Conservation (phyloP, 2,113 vertebrate genomes). For the Tachuris rubrigastra region DNA sequence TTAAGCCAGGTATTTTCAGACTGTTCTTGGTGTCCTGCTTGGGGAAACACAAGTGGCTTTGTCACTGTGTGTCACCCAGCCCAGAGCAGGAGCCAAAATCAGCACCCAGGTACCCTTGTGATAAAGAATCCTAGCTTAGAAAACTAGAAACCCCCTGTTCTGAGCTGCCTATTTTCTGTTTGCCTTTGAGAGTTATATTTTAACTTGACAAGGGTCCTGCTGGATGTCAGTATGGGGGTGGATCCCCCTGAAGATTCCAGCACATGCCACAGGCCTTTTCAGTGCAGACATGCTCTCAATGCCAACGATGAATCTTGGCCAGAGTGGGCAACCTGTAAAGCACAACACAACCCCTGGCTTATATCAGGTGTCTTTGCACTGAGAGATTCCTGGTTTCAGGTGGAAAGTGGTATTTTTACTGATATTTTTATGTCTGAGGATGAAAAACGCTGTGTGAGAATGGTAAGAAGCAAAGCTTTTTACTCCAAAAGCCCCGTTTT, state of each 20-base stretch:
- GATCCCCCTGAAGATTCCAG: neutral
- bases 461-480: neutral
- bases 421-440: neutral
- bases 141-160: accelerated
- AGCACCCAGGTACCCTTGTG: neutral
- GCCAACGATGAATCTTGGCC: neutral
- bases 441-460: neutral
- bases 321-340: neutral
- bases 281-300: neutral
- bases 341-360: neutral
- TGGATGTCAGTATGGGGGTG: accelerated
- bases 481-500: neutral
- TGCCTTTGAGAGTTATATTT: neutral
- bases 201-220: neutral
- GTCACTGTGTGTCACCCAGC: accelerated
- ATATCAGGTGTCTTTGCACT: neutral
- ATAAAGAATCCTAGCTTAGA: neutral
- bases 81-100: neutral
- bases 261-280: neutral
- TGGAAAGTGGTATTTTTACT: neutral
- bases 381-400: neutral
- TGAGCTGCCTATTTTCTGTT: neutral
- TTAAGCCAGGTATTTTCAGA: neutral
- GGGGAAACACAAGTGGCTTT: neutral
- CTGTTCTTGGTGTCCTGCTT: neutral